Base-by-base conservation (phyloP, 2,113 vertebrate genomes). In the Myiozetetes cayanensis region DNA sequence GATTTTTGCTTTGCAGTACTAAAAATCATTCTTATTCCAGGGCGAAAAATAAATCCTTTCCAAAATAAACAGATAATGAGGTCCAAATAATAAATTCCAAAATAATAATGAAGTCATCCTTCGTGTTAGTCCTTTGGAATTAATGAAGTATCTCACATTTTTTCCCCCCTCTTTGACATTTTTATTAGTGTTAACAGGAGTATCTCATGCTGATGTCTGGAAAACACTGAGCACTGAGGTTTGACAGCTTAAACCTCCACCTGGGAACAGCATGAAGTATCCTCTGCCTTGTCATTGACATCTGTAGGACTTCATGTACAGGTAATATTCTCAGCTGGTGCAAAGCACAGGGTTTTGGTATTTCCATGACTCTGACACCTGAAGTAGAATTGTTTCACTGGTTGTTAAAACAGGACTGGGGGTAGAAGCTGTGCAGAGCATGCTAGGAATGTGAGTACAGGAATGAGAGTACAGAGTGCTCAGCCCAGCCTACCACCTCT, bases 361-460 rank as follows among this genome's bases (percentile, higher is more conserved):
- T 71, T 78, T 94, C 53, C 22, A n/a, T 4, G 10, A 35, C 31
- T 62, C 75, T 65, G 35, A 33, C 56, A 85, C 43, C 24, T 46
- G 30, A 14, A 66, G 21, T 22, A 44, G 71, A 82, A 58, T 66
- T 58, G 14, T 24, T 78, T 83, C 41, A 68, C 39, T 39, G 37
- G 12, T 50, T 75, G 28, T 49, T 75, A 70, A 37, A 84, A 66
- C 4, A 33, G 35, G 46, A 53, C 15, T 17, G 3, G 16, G 23
- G 13, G 5, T 22, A 39, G 21, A 52, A 74, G 15, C 22, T 70
- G 49, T 75, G 50, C 25, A 58, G 75, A 53, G 66, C 8, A 30
- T 0, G 2, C 41, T n/a, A 52, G 37, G 30, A 85, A 25, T 0
- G 2, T 16, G 49, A 15, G 49, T 50, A 50, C 14, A 15, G 14